Evolutionary conservation across 2,113 vertebrate genomes (phyloP).

Genomic region (Mionectes macconnelli): DNA sequence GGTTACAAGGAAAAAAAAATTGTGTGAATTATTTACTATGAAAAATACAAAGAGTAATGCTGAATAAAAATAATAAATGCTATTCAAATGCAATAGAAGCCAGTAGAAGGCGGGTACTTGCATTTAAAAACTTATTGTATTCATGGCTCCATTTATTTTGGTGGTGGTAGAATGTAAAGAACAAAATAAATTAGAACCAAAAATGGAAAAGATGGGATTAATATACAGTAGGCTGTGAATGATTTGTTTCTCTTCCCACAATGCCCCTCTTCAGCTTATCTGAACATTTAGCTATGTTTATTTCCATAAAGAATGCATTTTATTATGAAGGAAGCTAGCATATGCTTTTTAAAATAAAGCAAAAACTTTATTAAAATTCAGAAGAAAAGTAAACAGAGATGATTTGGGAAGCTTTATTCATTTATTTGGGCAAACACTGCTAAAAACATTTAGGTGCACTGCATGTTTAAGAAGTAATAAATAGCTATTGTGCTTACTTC

Average conservation of each 20-base stretch:
- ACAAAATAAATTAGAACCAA: conserved; percentile 66
- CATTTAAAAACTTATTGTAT: conserved; percentile 45
- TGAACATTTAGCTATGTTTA: conserved; percentile 72
- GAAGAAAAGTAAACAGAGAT: conserved; percentile 65
- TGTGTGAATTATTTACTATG: background rate
- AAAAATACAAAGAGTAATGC: background rate
- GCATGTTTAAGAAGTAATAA: conserved; percentile 85
- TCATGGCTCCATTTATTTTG: conserved; percentile 40
- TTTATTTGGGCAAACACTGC: conserved; percentile 75
- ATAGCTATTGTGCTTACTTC: conserved; percentile 90
- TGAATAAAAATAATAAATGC: conserved; percentile 4
- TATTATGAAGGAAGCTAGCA: background rate
- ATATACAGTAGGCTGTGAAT: conserved; percentile 50
- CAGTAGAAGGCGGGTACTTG: background rate
- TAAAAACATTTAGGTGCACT: conserved; percentile 74
- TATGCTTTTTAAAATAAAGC: conserved; percentile 57
- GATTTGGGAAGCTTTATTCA: conserved; percentile 74
- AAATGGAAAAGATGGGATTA: conserved; percentile 61
- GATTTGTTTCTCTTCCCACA: conserved; percentile 68
- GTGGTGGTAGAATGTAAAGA: conserved; percentile 21
- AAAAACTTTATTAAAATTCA: conserved; percentile 76
- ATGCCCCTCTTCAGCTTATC: conserved; percentile 64
- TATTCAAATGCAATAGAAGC: conserved; percentile 45
- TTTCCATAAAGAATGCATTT: conserved; percentile 56
- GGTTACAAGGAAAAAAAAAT: background rate